Evolutionary conservation across 2,113 vertebrate species (phyloP).

Genomic region (Ailurus styani): DNA sequence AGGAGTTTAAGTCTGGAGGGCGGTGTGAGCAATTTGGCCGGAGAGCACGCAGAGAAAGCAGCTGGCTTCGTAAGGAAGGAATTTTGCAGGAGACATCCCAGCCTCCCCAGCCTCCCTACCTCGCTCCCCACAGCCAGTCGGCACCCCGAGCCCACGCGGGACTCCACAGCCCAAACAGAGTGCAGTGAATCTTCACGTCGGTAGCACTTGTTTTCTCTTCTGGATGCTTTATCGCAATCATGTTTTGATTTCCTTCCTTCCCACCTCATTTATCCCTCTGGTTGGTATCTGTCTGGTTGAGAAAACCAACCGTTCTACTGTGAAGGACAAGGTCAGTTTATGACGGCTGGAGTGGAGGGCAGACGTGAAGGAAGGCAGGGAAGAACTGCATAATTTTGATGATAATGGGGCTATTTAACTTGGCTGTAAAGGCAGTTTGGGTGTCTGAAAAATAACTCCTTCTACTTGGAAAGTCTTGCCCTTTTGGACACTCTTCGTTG

Average conservation of each 20-base stretch:
- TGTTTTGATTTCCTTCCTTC: background rate
- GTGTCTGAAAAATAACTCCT: background rate
- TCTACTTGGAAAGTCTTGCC: background rate
- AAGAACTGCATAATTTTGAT: background rate
- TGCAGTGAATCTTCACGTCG: accelerated
- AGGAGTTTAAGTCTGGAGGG: background rate
- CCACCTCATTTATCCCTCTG: background rate
- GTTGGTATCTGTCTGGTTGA: background rate
- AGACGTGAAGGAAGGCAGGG: background rate
- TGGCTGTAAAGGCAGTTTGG: background rate
- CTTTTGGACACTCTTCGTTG: background rate
- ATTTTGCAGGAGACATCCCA: background rate
- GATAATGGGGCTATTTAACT: background rate
- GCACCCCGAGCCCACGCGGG: accelerated
- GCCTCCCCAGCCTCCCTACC: background rate
- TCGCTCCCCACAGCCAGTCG: background rate
- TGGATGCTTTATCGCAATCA: background rate
- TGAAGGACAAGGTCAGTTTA: background rate
- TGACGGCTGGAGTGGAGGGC: background rate
- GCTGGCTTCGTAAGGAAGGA: background rate
- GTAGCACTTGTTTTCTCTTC: background rate
- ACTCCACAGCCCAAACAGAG: background rate
- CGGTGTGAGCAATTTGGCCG: background rate
- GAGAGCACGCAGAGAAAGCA: background rate
- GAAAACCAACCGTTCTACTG: background rate